phyloP scores from a whole-genome alignment of 1,140 invertebrate species.

The Vollenhovia emeryi region DNA sequence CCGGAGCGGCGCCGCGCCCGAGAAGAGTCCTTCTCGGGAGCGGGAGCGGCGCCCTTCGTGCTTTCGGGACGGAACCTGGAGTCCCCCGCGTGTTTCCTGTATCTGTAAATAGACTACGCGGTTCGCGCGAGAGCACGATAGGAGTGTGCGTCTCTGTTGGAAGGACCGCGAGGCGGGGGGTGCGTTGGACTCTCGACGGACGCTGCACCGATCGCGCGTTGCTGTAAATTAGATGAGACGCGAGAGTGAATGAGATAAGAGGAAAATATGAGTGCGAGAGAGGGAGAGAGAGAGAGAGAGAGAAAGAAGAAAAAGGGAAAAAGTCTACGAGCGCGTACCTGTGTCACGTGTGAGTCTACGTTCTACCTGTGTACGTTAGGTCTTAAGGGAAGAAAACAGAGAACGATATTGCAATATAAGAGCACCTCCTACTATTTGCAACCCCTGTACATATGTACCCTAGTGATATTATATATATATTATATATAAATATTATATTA shows the following conservation, averaged over 20 bases:
- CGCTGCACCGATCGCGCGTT: slow-evolving; percentile 57
- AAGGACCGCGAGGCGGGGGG: slow-evolving; percentile 46
- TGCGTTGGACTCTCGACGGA: slow-evolving; percentile 35
- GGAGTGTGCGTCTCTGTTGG: slow-evolving; percentile 31
- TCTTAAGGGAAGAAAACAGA: slow-evolving; percentile 56
- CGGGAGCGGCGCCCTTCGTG: slow-evolving; percentile 32
- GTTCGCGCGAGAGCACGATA: slow-evolving; percentile 63
- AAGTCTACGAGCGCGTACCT: slow-evolving; percentile 53
- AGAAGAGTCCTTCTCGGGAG: slow-evolving; percentile 13
- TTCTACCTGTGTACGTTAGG: slow-evolving; percentile 53
- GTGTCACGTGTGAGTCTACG: slow-evolving; percentile 52
- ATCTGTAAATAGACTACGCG: slow-evolving; percentile 72
- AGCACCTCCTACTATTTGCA: slow-evolving; percentile 81
- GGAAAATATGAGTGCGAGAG: not conserved
- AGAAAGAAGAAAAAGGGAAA: slow-evolving; percentile 24
- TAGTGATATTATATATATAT: slow-evolving; percentile 84
- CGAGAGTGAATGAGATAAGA: slow-evolving; percentile 1
- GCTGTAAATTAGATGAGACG: slow-evolving; percentile 73
- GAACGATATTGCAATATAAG: slow-evolving; percentile 80
- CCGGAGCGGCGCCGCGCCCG: slow-evolving; percentile 39
- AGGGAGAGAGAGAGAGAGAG: slow-evolving; percentile 18
- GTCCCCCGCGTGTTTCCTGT: slow-evolving; percentile 63
- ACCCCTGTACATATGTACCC: slow-evolving; percentile 84
- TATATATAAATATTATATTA: slow-evolving; percentile 81
- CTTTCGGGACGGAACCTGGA: slow-evolving; percentile 35